Conservation (phyloP, 2,797 vertebrate genomes). For the Rhyacichthys aspro region DNA sequence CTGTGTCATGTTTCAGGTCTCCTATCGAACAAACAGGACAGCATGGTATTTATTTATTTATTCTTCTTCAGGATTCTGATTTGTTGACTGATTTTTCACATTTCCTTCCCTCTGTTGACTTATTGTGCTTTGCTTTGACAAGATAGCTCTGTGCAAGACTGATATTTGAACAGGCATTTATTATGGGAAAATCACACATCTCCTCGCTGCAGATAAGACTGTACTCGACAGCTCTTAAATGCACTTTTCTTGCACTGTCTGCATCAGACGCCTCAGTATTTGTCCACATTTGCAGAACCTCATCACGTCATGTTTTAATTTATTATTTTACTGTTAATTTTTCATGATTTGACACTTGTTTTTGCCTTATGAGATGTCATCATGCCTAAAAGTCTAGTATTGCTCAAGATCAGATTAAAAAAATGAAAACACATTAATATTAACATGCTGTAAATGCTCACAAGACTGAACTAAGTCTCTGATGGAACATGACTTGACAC, state of each 20-base stretch:
- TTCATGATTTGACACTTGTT: too few species aligned
- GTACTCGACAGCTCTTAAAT: constrained; percentile 1
- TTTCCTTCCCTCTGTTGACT: background rate
- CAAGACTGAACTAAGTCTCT: background rate
- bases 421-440: background rate
- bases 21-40: constrained; percentile 13
- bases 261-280: background rate
- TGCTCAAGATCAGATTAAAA: too few species aligned
- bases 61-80: constrained; percentile 9
- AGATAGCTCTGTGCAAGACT: background rate
- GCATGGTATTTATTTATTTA: constrained; percentile 6
- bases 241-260: background rate
- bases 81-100: constrained; percentile 18
- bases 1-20: constrained; percentile 32
- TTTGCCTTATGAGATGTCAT: too few species aligned
- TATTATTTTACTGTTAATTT: background rate
- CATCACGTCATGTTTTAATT: background rate
- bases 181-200: background rate
- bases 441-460: background rate
- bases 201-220: background rate
- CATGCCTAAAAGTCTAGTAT: too few species aligned
- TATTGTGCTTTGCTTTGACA: constrained; percentile 6
- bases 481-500: background rate
- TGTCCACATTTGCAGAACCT: background rate
- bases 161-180: background rate